Evolutionary conservation across 37 sponge, comb jelly and placozoan genomes (phyloP).

Genomic region (Beroe forskalii): DNA sequence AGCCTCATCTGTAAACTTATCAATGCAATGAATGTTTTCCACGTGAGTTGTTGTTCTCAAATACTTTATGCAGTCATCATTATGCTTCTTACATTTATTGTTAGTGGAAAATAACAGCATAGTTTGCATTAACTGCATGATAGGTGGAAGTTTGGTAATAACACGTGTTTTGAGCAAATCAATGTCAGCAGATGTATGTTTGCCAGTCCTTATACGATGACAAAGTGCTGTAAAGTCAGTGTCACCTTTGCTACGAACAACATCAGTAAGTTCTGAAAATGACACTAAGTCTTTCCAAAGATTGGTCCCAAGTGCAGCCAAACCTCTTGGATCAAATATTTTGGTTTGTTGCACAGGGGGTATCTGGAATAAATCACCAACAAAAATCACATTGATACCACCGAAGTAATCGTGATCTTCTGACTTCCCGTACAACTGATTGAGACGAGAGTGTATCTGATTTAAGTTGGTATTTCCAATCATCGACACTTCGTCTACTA

Average conservation of each 20-base stretch:
- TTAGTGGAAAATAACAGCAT: conserved; percentile 11
- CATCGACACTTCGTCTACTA: conserved; percentile 54
- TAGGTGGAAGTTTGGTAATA: neutral
- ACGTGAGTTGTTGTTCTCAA: neutral
- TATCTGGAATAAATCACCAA: conserved; percentile 40
- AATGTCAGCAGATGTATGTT: neutral
- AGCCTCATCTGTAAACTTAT: conserved; percentile 23
- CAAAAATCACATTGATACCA: conserved; percentile 17
- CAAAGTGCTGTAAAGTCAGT: neutral
- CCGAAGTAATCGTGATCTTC: neutral
- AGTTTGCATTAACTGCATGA: neutral
- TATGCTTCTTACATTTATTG: conserved; percentile 6
- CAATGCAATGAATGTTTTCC: neutral
- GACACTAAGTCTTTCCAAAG: conserved; percentile 31
- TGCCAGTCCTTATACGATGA: conserved; percentile 16
- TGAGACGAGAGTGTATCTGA: conserved; percentile 17
- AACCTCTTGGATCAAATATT: conserved; percentile 30
- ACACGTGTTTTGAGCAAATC: neutral
- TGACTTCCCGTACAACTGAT: neutral
- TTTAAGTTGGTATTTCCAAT: conserved; percentile 48
- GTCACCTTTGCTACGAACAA: conserved; percentile 56
- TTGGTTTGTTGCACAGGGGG: conserved; percentile 55
- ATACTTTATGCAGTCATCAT: neutral
- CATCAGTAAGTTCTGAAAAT: conserved; percentile 38
- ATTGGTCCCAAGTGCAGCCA: neutral